A percentile compares a stretch with the other conserved stretches of the same genome.
Conservation (phyloP, 2,113 vertebrate species). For the Microcebus lehilahytsara region DNA sequence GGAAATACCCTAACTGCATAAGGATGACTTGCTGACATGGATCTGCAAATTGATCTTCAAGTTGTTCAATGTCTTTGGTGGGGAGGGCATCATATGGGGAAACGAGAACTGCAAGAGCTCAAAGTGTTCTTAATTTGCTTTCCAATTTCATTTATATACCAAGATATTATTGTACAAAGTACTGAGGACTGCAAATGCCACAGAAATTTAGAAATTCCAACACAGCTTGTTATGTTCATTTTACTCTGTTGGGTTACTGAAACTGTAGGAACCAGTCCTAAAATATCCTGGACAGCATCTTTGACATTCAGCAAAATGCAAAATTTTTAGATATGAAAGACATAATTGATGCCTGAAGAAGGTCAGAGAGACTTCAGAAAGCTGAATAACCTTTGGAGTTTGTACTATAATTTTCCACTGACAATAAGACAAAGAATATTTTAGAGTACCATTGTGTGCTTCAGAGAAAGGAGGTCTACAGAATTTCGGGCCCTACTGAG, state of each 20-base stretch:
- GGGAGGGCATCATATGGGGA: neutral
- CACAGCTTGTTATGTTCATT: neutral
- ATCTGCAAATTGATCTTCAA: conserved; percentile 63
- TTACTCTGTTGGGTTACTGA: neutral
- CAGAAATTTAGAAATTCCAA: neutral
- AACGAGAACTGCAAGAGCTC: neutral
- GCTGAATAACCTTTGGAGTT: neutral
- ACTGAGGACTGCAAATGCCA: neutral
- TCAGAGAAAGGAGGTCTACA: neutral
- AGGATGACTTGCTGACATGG: conserved; percentile 15
- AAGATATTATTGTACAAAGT: neutral
- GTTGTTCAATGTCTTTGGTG: neutral
- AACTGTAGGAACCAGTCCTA: neutral
- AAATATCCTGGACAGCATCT: neutral
- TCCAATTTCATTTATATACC: neutral
- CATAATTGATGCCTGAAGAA: neutral
- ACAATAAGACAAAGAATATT: neutral
- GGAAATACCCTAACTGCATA: conserved; percentile 54
- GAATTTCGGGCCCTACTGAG: neutral
- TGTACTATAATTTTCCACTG: neutral
- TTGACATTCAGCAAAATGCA: neutral
- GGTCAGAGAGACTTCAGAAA: neutral
- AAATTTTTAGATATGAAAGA: neutral
- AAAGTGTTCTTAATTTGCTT: neutral
- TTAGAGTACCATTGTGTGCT: neutral